Evolutionary conservation across 2,113 vertebrate species (phyloP).

Genomic region (Acrocephalus arundinaceus): DNA sequence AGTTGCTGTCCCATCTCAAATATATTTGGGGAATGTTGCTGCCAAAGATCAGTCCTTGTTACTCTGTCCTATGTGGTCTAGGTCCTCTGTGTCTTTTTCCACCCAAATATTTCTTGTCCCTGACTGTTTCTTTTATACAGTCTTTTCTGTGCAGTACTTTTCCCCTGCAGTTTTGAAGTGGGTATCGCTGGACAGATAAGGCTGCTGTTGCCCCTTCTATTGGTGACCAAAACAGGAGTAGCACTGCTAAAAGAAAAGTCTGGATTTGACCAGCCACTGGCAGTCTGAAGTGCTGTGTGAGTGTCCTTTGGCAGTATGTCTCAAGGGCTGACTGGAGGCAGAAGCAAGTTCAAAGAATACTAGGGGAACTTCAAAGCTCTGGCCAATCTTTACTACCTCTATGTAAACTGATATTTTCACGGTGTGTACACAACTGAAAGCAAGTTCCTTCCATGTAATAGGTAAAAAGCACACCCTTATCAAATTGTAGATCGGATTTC

Average conservation of each 20-base stretch:
- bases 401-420: background rate
- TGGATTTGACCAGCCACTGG: background rate
- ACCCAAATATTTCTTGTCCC: background rate
- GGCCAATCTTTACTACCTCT: background rate
- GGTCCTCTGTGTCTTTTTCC: background rate
- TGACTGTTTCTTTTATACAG: background rate
- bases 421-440: background rate
- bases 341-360: background rate
- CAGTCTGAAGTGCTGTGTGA: background rate
- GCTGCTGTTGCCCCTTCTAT: background rate
- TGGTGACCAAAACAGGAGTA: background rate
- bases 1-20: background rate
- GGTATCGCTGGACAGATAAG: background rate
- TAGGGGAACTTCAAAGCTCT: background rate
- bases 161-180: background rate
- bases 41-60: accelerated
- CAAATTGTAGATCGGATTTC: background rate
- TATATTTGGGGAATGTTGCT: background rate
- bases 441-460: background rate
- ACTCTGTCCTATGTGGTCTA: accelerated
- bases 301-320: background rate
- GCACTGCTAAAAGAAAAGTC: background rate
- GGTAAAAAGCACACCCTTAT: background rate
- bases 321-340: background rate
- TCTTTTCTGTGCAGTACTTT: background rate